These are phyloP conservation scores for Tangara arthus DNA, from an alignment of 2,797 vertebrate genomes.

Conservation along the genomic window DNA sequence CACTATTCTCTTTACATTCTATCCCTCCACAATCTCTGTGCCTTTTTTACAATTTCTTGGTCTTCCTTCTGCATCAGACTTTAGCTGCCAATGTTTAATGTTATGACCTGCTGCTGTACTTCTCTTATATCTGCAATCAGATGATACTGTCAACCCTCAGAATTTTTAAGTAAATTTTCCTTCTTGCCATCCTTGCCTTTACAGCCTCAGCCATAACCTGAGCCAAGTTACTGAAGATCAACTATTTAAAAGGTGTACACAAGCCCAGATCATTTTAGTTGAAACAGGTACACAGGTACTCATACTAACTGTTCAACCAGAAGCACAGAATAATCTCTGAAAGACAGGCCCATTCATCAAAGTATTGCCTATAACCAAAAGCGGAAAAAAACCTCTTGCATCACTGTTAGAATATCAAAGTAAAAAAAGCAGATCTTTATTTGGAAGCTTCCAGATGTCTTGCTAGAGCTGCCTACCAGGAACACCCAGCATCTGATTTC, in stretches of 20 bases:
- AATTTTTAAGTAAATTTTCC: neutral
- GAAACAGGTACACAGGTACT: neutral
- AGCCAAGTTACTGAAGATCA: neutral
- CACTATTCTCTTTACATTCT: no score
- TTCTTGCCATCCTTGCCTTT: neutral
- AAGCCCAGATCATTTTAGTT: neutral
- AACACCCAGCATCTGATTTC: accelerated
- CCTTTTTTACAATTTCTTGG: neutral
- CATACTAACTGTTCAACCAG: neutral
- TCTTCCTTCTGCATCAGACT: neutral
- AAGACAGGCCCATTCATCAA: neutral
- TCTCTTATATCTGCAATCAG: neutral
- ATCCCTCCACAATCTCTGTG: neutral
- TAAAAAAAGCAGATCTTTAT: neutral
- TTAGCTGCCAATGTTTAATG: neutral
- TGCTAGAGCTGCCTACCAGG: neutral
- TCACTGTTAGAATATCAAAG: neutral
- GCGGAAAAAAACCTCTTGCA: neutral
- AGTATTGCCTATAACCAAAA: neutral
- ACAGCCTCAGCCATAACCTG: neutral
- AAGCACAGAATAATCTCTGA: neutral
- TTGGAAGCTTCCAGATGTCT: neutral
- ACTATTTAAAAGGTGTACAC: neutral
- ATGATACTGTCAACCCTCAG: neutral
- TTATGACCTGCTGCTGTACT: neutral